Percentiles rank a stretch among this genome's conserved stretches.
phyloP scores from a whole-genome alignment of 2,888 invertebrate genomes.

The Pyrochroa serraticornis region DNA sequence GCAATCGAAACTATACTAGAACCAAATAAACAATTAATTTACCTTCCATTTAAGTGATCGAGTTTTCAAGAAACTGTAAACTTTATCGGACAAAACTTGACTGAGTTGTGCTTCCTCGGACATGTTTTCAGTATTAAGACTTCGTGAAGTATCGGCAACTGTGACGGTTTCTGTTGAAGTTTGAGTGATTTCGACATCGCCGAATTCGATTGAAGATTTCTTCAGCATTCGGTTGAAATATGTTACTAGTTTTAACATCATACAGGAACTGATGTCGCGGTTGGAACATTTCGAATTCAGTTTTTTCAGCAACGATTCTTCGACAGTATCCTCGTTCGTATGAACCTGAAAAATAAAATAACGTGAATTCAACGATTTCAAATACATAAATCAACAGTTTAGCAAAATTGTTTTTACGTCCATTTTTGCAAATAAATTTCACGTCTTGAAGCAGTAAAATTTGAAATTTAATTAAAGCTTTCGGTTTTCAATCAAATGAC shows the following conservation, averaged over 20 bases:
- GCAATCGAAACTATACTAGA: conserved; percentile 4
- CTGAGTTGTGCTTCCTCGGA: conserved; percentile 63
- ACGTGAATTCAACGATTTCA: background rate
- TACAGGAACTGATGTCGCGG: conserved; percentile 79
- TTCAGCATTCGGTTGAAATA: conserved; percentile 83
- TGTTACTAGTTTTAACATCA: conserved; percentile 80
- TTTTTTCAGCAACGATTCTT: conserved; percentile 76
- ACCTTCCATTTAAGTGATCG: conserved; percentile 77
- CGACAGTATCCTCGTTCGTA: conserved; percentile 58
- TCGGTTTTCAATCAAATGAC: no score
- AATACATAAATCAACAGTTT: no score
- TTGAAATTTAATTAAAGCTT: no score
- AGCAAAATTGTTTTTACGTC: no score
- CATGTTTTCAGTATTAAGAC: conserved; percentile 54
- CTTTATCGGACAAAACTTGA: conserved; percentile 74
- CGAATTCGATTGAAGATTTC: conserved; percentile 78
- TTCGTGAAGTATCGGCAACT: conserved; percentile 52
- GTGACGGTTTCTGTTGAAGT: conserved; percentile 62
- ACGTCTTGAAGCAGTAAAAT: no score
- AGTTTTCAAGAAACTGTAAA: conserved; percentile 77
- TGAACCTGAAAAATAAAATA: conserved; percentile 55
- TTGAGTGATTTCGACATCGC: conserved; percentile 77
- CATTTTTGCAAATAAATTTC: no score
- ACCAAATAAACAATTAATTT: conserved; percentile 22
- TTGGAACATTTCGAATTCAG: conserved; percentile 79